Evolutionary conservation across 2,888 invertebrate species (phyloP), one percentile per base, ranked within the genome.

Genomic region (Holacanthella duospinosa): DNA sequence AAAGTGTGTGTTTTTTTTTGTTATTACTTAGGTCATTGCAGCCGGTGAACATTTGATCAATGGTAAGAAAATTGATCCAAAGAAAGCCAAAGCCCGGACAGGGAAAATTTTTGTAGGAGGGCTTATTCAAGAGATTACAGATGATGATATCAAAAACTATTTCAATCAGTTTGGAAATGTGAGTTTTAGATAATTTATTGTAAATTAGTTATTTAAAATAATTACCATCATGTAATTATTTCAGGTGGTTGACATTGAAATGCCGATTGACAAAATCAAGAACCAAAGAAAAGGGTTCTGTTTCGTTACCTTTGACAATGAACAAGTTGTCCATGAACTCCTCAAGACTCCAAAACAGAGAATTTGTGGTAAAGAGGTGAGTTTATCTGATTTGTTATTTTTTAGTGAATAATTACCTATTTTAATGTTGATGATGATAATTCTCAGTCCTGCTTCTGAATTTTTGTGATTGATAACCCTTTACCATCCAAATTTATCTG

Each of bases 51-150:
- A 66, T 29, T 55, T 60, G 16, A 66, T 66, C 26, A 93, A 93
- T 80, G 89, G 89, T 76, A 93, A 93, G 78, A 92, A 91, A 79
- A 92, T 95, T 70, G 93, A 95, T 78, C 93, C 95, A 55, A 93
- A 95, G 79, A 90, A 92, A 78, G 93, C 94, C 0, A 94, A 94
- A 79, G 93, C 94, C 0, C 82, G 93, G 73, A 91, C 92, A 75
- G 93, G 93, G 58, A 96, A 96, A 80, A 92, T 96, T 74, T 96
- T 95, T 80, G 94, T 95, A 67, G 95, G 95, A 55, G 95, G 95
- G 67, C 83, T 96, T 67, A 91, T 92, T 74, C 88, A 90, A 75
- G 91, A 93, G 79, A 84, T 93, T 68, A 85, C 89, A 67, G 94
- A 95, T 79, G 91, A 93, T 75, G 93, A 94, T 78, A 93, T 96